Evolutionary conservation across 1,140 invertebrate genomes (phyloP).

Genomic region (Drosophila ficusphila): DNA sequence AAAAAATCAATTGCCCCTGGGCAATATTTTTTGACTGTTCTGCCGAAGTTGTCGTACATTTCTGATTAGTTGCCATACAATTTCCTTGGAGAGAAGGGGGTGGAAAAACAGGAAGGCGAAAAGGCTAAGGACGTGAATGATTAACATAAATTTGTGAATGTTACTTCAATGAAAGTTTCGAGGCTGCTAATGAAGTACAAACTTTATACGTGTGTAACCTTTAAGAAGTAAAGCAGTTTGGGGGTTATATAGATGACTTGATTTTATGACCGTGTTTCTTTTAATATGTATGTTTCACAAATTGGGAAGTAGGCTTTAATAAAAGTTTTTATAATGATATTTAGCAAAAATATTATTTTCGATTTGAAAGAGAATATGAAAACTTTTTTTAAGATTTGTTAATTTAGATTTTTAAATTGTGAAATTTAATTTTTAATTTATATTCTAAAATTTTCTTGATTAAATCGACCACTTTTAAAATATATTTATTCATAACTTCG

Average conservation of each 20-base stretch:
- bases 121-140: constrained; percentile 31
- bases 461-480: too few relatives aligned
- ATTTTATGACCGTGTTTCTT: not conserved
- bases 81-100: constrained; percentile 10
- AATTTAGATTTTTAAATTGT: too few relatives aligned
- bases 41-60: constrained; percentile 39
- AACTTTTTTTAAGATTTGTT: too few relatives aligned
- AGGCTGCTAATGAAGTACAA: constrained; percentile 24
- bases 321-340: not conserved
- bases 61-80: constrained; percentile 47
- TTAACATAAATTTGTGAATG: constrained; percentile 37
- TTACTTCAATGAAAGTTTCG: constrained; percentile 14
- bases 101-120: constrained; percentile 12
- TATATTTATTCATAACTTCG: too few relatives aligned
- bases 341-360: not conserved
- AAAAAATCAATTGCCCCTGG: constrained; percentile 77
- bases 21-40: constrained; percentile 56
- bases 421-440: too few relatives aligned
- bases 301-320: too few relatives aligned
- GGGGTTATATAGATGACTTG: not conserved
- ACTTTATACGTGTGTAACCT: constrained; percentile 6
- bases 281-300: not conserved
- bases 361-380: not conserved
- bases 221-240: not conserved
- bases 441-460: too few relatives aligned